Evolutionary conservation across 2,888 invertebrate genomes (phyloP).

Genomic region (Argyra leucocephala): DNA sequence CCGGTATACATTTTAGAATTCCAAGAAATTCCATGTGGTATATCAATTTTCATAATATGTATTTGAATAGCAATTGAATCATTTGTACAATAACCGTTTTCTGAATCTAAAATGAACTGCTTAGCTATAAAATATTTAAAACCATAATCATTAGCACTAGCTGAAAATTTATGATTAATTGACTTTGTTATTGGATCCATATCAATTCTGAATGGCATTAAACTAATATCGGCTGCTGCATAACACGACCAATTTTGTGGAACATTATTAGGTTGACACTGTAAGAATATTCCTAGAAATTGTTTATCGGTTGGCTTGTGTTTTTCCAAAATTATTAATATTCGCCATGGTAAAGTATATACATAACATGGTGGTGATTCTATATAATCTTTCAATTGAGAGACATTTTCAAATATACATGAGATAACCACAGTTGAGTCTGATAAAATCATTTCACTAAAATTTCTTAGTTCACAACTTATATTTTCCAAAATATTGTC

Average conservation of each 20-base stretch:
- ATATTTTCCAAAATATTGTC: no score
- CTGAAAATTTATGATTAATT: slow-evolving; percentile 93
- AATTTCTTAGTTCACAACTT: background rate
- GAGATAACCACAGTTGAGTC: slow-evolving; percentile 74
- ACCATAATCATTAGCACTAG: slow-evolving; percentile 80
- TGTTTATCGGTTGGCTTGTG: slow-evolving; percentile 25
- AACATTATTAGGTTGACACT: slow-evolving; percentile 91
- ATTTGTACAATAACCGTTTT: slow-evolving; percentile 84
- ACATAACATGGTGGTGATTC: slow-evolving; percentile 88
- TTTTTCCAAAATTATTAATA: slow-evolving; percentile 83
- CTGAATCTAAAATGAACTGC: slow-evolving; percentile 84
- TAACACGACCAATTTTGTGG: slow-evolving; percentile 99
- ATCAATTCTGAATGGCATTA: slow-evolving; percentile 82
- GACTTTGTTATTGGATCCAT: slow-evolving; percentile 76
- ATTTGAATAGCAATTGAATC: slow-evolving; percentile 74
- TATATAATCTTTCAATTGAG: slow-evolving; percentile 72
- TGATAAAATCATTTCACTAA: background rate
- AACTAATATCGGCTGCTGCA: slow-evolving; percentile 84
- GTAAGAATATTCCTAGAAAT: slow-evolving; percentile 74
- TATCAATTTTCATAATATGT: slow-evolving; percentile 75
- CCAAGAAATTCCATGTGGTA: slow-evolving; percentile 90
- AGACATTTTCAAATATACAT: slow-evolving; percentile 78
- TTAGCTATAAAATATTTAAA: slow-evolving; percentile 95
- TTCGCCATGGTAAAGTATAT: slow-evolving; percentile 96
- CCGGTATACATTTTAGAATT: slow-evolving; percentile 97